These are phyloP conservation scores for Ennomos quercinarius DNA, from an alignment of 2,888 invertebrate species.

Conservation along the genomic window DNA sequence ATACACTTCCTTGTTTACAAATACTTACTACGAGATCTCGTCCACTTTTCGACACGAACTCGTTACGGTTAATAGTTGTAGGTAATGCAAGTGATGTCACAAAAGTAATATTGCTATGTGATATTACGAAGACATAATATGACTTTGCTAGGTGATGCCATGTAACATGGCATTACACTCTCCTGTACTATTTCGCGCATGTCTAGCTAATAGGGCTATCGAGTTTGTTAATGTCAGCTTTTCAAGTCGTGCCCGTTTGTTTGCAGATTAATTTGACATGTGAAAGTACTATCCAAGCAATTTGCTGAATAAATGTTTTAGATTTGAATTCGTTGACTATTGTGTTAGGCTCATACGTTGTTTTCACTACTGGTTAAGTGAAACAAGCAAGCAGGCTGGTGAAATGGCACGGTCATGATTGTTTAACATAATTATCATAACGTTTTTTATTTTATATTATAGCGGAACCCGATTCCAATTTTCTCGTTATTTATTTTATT, in stretches of 20 bases:
- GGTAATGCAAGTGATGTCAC: too few relatives aligned
- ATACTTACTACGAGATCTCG: slow-evolving; percentile 21
- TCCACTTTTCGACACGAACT: slow-evolving; percentile 20
- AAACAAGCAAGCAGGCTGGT: slow-evolving; percentile 13
- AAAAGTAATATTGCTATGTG: too few relatives aligned
- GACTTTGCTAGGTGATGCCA: too few relatives aligned
- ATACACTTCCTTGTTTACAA: slow-evolving; percentile 39
- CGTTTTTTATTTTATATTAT: too few relatives aligned
- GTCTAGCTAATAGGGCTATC: slow-evolving; percentile 30
- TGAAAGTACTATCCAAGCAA: slow-evolving; percentile 39
- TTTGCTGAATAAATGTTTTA: slow-evolving; percentile 38
- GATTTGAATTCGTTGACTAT: slow-evolving; percentile 34
- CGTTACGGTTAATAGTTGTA: too few relatives aligned
- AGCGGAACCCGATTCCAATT: too few relatives aligned
- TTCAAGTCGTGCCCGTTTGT: slow-evolving; percentile 26
- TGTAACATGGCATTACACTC: too few relatives aligned
- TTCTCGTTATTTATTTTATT: too few relatives aligned
- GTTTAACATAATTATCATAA: too few relatives aligned
- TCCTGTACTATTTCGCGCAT: too few relatives aligned
- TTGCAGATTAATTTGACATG: slow-evolving; percentile 40
- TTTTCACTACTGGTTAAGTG: slow-evolving; percentile 24
- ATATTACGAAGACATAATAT: too few relatives aligned
- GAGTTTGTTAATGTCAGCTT: slow-evolving; percentile 21
- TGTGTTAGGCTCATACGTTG: slow-evolving; percentile 23
- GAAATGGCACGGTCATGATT: neutral